phyloP scores from a whole-genome alignment of 2,797 vertebrate species.

The Bucorvus abyssinicus region DNA sequence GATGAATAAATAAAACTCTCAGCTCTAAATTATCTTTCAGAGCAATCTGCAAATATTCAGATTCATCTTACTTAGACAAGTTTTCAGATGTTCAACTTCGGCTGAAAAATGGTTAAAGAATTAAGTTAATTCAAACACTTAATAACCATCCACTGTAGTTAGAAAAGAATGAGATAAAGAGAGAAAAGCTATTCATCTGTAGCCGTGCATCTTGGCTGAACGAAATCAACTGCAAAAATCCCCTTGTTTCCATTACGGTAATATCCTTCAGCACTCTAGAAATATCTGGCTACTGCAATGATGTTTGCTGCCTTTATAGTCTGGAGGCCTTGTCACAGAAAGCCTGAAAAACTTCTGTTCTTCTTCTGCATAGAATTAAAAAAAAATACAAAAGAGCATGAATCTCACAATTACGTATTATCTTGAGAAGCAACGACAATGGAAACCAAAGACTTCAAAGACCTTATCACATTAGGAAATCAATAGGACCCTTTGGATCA shows the following conservation, averaged over 20 bases:
- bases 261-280: background rate
- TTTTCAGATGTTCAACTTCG: background rate
- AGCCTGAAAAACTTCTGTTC: background rate
- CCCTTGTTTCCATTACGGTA: background rate
- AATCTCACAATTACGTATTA: background rate
- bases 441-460: background rate
- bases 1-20: background rate
- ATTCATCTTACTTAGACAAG: background rate
- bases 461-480: background rate
- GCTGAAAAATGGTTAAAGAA: background rate
- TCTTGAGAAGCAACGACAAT: background rate
- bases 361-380: background rate
- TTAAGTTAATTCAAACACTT: background rate
- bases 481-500: background rate
- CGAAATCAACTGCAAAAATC: background rate
- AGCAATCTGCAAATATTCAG: background rate
- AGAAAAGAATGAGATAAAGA: background rate
- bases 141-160: background rate
- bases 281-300: background rate
- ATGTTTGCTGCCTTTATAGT: background rate
- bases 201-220: background rate
- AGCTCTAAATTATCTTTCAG: background rate
- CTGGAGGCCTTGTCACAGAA: background rate
- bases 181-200: background rate
- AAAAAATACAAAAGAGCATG: background rate